Evolutionary conservation across 2,113 vertebrate species (phyloP).

Genomic region (Austrofundulus limnaeus): DNA sequence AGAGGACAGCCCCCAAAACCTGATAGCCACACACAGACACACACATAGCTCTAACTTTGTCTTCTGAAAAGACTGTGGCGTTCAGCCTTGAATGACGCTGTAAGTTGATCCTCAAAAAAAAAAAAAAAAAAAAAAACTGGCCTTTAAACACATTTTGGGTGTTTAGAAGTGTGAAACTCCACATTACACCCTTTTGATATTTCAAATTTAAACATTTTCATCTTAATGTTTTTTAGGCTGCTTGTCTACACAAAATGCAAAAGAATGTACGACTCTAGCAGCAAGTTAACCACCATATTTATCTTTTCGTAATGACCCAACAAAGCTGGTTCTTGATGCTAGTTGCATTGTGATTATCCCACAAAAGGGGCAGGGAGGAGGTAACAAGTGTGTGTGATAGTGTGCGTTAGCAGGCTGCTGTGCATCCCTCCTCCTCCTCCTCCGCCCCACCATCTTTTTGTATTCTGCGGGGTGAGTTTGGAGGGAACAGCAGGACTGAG

Average conservation of each 20-base stretch:
- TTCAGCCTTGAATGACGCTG: conserved; percentile 45
- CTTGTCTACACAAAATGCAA: conserved; percentile 6
- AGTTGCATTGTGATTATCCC: conserved; percentile 63
- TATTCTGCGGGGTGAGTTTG: conserved; percentile 57
- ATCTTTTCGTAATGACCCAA: conserved; percentile 61
- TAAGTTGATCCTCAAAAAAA: conserved; percentile 69
- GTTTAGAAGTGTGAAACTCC: conserved; percentile 33
- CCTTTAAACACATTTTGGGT: conserved; percentile 54
- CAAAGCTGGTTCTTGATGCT: conserved; percentile 73
- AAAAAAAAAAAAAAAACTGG: conserved; percentile 12
- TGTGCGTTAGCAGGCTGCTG: conserved; percentile 59
- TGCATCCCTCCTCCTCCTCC: conserved; percentile 37
- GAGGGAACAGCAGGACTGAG: conserved; percentile 68
- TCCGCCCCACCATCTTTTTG: conserved; percentile 62
- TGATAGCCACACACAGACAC: conserved; percentile 56
- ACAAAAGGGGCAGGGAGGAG: conserved; percentile 40
- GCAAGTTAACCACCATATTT: conserved; percentile 20
- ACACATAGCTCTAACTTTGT: conserved; percentile 57
- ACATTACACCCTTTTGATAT: conserved; percentile 1
- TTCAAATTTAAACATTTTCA: conserved; percentile 4
- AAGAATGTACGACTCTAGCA: conserved; percentile 8
- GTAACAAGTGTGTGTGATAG: conserved; percentile 63
- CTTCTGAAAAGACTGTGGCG: conserved; percentile 66
- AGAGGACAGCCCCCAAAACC: conserved; percentile 58
- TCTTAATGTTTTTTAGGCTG: not conserved